Base-by-base conservation (phyloP, 2,888 invertebrate genomes). In the Tipula unca region DNA sequence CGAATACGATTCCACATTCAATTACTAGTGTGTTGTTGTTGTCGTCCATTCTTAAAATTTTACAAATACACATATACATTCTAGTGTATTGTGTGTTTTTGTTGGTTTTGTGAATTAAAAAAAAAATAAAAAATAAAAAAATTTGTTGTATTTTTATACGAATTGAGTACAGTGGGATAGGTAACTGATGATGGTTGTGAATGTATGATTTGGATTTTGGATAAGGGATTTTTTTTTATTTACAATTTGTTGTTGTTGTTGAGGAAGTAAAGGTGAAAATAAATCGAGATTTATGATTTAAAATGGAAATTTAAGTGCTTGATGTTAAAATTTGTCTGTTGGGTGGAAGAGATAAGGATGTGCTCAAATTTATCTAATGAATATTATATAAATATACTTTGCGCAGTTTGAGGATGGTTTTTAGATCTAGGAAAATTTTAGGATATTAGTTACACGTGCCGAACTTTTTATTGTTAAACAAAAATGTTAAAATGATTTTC, bases 81-180 rank as follows among this genome's bases (percentile, higher is more conserved):
- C 69, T 69, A 25, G 69, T 69, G 69, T 69, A 69, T 69, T 69
- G 69, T 69, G 8, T 69, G 69, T 69, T 69, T 69, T 69, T 69
- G 69, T 69, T 69, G 69, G 69, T 69, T 48, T 69, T 69, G 69
- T 69, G 69, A 69, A 69, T 69, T 69, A 69, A 69, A 54, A 54
- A n/a, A 54, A 54, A 54, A 54, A 48, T 6, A 17, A 17, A 54
- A 54, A 17, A 54, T 1, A 54, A 54, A 54, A 54, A 48, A 69
- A 25, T 48, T 69, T 25, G 25, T 69, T 20, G 20, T 25, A 8
- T 20, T 25, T 54, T 25, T 5, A 54, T 20, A 54, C 14, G 25
- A 10, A 25, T 10, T 3, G 25, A 3, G 10, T 69, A 69, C 69
- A 69, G 69, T 69, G 69, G 69, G 69, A 69, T 69, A 69, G 69